Base-by-base conservation (phyloP, 2,797 vertebrate genomes). In the Acropternis orthonyx region DNA sequence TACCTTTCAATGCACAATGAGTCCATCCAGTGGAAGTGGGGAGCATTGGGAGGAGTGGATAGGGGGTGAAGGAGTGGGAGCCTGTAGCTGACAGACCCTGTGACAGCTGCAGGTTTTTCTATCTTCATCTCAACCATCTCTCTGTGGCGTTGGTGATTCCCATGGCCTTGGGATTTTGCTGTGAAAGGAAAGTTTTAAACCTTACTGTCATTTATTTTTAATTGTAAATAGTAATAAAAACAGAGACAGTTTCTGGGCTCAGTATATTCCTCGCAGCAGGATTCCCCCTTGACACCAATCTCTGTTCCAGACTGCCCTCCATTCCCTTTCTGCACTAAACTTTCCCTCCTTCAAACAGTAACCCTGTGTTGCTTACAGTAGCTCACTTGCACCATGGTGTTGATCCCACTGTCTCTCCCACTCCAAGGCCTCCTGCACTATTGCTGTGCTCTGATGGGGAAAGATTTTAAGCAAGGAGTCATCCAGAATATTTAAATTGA, bases 231-330 rank as follows among this genome's bases (percentile, higher is more conserved):
- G 73, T 39, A 95, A 95, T 90, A 92, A 95, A 95, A 95, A 0
- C 58, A 84, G 79, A 92, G 88, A 88, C 79, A 78, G 80, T 66
- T 96, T 93, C 96, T 96, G 94, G 93, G 91, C 73, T 91, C 73
- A 36, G 30, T 86, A 43, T 83, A 48, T 93, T 91, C 58, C 65
- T 92, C 28, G 0, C 82, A 84, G 92, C 76, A 81, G 82, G 89
- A 92, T 88, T 83, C 43, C 73, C 82, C 69, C 76, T 95, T 92
- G 91, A 92, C 85, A 89, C 78, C 1, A 6, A n/a, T 82, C 59
- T 79, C 41, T 87, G 74, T 93, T 96, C 77, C 55, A 81, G 84
- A 44, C 85, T 92, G 71, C 67, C 89, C 77, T 96, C 55, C 63
- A 6, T 76, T 91, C 73, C 46, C 34, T 84, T 88, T 73, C 80